Conservation (phyloP, 2,888 invertebrate genomes). For the Boloria euphrosyne region DNA sequence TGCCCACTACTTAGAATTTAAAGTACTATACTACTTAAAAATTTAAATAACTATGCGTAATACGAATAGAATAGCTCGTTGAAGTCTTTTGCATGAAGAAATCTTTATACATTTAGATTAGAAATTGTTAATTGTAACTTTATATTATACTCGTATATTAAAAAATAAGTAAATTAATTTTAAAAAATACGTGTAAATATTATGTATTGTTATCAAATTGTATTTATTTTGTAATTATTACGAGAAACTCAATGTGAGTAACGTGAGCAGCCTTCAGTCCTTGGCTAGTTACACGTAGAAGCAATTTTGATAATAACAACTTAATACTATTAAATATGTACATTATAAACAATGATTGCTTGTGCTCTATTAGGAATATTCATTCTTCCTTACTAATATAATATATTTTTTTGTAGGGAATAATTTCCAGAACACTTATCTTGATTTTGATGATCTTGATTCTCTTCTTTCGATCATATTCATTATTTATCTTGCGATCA, state of each 20-base stretch:
- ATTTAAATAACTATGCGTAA: neutral
- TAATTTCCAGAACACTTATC: too few species aligned
- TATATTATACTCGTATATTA: too few species aligned
- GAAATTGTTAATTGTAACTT: too few species aligned
- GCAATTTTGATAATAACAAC: slow-evolving; percentile 9
- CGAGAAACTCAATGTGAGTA: slow-evolving; percentile 5
- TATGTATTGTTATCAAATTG: neutral
- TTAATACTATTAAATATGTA: slow-evolving; percentile 18
- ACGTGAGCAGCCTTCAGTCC: slow-evolving; percentile 4
- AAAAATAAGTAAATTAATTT: too few species aligned
- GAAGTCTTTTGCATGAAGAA: slow-evolving; percentile 4
- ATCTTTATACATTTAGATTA: neutral
- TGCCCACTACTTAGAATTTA: neutral
- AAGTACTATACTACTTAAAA: too few species aligned
- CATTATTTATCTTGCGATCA: too few species aligned
- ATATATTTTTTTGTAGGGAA: too few species aligned
- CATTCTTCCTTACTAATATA: too few species aligned
- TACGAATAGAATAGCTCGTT: neutral
- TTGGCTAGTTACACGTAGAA: slow-evolving; percentile 11
- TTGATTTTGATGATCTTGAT: too few species aligned
- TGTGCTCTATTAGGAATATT: too few species aligned
- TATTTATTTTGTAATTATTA: slow-evolving; percentile 12
- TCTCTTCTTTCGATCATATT: too few species aligned
- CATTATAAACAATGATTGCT: neutral
- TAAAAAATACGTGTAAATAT: too few species aligned